Conservation (phyloP, 92 coral and sea anemone species). For the Phymanthus crucifer region DNA sequence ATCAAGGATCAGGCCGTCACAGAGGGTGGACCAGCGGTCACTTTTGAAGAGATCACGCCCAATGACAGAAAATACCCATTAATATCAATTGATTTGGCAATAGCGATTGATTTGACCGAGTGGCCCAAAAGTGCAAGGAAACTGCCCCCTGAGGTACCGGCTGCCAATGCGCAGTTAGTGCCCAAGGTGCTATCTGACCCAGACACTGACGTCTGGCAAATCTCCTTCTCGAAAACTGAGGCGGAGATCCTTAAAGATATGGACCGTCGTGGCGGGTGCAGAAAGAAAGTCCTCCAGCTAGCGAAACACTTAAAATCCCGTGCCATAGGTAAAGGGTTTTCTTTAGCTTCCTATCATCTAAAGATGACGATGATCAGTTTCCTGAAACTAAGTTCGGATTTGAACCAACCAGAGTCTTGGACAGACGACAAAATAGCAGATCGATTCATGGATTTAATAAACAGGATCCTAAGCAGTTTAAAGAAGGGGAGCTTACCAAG, state of each 20-base stretch:
- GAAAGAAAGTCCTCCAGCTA: slow-evolving; percentile 43
- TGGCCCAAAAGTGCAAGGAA: slow-evolving; percentile 15
- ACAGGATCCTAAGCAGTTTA: slow-evolving; percentile 27
- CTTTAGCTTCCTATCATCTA: slow-evolving; percentile 40
- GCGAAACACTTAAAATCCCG: slow-evolving; percentile 44
- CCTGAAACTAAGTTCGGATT: slow-evolving; percentile 20
- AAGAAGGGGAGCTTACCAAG: not conserved
- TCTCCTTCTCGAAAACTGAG: slow-evolving; percentile 37
- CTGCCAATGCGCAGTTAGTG: not conserved
- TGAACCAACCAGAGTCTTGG: slow-evolving; percentile 13
- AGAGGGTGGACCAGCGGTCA: slow-evolving; percentile 39
- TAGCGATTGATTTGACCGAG: slow-evolving; percentile 10
- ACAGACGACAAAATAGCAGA: slow-evolving; percentile 21
- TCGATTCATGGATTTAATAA: slow-evolving; percentile 37
- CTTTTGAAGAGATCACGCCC: slow-evolving; percentile 19
- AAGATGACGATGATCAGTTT: slow-evolving; percentile 35
- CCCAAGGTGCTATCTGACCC: slow-evolving; percentile 1
- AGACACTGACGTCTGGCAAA: slow-evolving; percentile 41
- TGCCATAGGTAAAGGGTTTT: slow-evolving; percentile 14
- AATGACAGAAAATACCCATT: slow-evolving; percentile 7
- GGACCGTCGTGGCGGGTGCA: slow-evolving; percentile 43
- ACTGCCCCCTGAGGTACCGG: slow-evolving; percentile 3
- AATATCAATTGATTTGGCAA: slow-evolving; percentile 45
- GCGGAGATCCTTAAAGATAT: slow-evolving; percentile 24
- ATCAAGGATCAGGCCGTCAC: slow-evolving; percentile 23